Evolutionary conservation across 2,797 vertebrate species (phyloP).

Genomic region (Capromys pilorides): DNA sequence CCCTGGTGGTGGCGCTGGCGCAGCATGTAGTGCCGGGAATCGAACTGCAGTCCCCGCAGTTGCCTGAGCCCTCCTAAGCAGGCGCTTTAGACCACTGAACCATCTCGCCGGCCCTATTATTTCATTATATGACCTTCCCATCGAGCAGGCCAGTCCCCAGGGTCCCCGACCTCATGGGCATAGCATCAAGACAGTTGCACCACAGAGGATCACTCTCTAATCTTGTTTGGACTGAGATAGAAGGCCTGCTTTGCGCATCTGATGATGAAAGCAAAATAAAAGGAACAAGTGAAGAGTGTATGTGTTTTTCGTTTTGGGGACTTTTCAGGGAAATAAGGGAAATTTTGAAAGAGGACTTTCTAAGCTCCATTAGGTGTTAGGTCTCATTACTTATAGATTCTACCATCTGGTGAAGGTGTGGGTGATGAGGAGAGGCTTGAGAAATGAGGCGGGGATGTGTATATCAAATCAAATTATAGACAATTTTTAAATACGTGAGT

Average conservation of each 20-base stretch:
- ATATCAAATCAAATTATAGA: slow-evolving; percentile 92
- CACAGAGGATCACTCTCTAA: slow-evolving; percentile 71
- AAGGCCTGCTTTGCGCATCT: slow-evolving; percentile 80
- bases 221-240: slow-evolving; percentile 81
- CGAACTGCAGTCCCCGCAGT: too few species aligned
- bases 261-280: slow-evolving; percentile 92
- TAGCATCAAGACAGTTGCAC: slow-evolving; percentile 84
- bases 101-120: too few species aligned
- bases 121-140: slow-evolving; percentile 95
- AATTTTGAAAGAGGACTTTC: slow-evolving; percentile 82
- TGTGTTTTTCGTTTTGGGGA: slow-evolving; percentile 85
- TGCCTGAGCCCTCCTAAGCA: too few species aligned
- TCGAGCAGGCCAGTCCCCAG: slow-evolving; percentile 96
- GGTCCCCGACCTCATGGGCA: slow-evolving; percentile 98
- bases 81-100: too few species aligned
- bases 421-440: slow-evolving; percentile 91
- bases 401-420: slow-evolving; percentile 92
- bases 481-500: slow-evolving; percentile 90
- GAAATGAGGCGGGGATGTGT: slow-evolving; percentile 88
- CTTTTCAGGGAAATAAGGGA: slow-evolving; percentile 85
- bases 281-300: slow-evolving; percentile 88
- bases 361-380: slow-evolving; percentile 90
- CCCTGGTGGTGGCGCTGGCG: too few species aligned
- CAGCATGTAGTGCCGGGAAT: too few species aligned
- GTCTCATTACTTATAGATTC: slow-evolving; percentile 91